phyloP scores from a whole-genome alignment of 2,113 vertebrate species.

The Oxyura jamaicensis region DNA sequence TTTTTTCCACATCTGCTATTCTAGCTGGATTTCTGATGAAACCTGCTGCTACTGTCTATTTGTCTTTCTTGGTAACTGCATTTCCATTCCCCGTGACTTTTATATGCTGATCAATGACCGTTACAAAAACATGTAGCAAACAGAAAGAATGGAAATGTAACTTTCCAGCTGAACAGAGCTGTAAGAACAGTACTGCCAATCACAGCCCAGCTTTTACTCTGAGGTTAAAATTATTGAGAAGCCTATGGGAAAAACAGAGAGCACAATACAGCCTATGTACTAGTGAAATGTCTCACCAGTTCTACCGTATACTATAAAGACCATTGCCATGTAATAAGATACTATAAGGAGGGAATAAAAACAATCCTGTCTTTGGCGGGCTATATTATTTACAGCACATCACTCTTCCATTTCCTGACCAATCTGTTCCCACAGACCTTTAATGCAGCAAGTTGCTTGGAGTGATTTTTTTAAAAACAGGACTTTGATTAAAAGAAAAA shows the following conservation, averaged over 20 bases:
- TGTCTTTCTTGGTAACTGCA: slow-evolving; percentile 10
- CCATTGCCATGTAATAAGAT: not conserved
- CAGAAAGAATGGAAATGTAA: not conserved
- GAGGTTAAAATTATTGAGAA: not conserved
- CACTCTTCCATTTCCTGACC: not conserved
- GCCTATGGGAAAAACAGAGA: not conserved
- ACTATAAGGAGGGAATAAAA: not conserved
- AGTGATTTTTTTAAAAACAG: not conserved
- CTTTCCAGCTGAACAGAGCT: slow-evolving; percentile 9
- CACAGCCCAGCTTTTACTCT: not conserved
- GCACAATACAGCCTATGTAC: not conserved
- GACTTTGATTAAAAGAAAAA: not conserved
- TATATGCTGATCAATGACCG: not conserved
- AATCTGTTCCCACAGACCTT: not conserved
- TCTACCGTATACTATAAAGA: not conserved
- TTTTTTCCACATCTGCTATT: not conserved
- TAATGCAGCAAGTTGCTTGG: not conserved
- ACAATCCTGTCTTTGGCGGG: not conserved
- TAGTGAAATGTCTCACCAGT: not conserved
- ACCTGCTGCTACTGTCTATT: not conserved
- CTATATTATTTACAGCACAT: not conserved
- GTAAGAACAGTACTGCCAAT: not conserved
- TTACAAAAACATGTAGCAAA: not conserved
- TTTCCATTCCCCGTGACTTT: slow-evolving; percentile 12
- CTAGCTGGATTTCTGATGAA: not conserved